Conservation (phyloP, 92 coral and sea anemone genomes). For the Parazoanthus swiftii region DNA sequence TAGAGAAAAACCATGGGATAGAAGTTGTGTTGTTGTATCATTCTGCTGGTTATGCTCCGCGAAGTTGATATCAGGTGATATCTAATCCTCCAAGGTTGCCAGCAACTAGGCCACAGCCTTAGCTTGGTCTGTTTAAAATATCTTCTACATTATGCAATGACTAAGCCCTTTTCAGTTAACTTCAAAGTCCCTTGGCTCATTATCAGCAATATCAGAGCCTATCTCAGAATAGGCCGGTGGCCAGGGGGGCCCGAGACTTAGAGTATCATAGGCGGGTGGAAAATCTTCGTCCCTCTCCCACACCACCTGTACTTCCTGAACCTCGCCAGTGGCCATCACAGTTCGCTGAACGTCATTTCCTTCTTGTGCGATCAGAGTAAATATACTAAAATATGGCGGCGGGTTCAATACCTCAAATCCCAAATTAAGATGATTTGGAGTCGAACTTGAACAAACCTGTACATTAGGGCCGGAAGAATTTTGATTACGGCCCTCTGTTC, state of each 20-base stretch:
- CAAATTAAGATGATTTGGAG: slow-evolving; percentile 25
- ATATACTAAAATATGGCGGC: slow-evolving; percentile 39
- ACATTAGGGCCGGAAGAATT: not conserved
- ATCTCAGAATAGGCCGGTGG: slow-evolving; percentile 41
- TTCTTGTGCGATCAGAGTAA: slow-evolving; percentile 31
- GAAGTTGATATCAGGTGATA: no score
- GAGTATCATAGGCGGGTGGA: slow-evolving; percentile 34
- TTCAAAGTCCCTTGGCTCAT: slow-evolving; percentile 16
- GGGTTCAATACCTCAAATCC: slow-evolving; percentile 33
- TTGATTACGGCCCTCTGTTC: not conserved
- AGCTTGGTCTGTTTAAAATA: no score
- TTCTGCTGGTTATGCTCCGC: no score
- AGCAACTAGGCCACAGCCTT: no score
- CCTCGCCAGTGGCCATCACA: slow-evolving; percentile 16
- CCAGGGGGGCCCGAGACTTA: slow-evolving; percentile 41
- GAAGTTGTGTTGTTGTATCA: no score
- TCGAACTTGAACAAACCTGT: slow-evolving; percentile 1
- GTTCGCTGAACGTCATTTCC: slow-evolving; percentile 24
- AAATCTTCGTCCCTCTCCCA: slow-evolving; percentile 24
- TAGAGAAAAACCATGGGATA: no score
- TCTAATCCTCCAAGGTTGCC: no score
- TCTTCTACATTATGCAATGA: no score
- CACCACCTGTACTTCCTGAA: not conserved
- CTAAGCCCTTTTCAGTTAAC: not conserved
- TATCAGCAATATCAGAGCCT: slow-evolving; percentile 16